Evolutionary conservation across 2,888 invertebrate genomes (phyloP).

Genomic region (Melikaiella ostensackeni): DNA sequence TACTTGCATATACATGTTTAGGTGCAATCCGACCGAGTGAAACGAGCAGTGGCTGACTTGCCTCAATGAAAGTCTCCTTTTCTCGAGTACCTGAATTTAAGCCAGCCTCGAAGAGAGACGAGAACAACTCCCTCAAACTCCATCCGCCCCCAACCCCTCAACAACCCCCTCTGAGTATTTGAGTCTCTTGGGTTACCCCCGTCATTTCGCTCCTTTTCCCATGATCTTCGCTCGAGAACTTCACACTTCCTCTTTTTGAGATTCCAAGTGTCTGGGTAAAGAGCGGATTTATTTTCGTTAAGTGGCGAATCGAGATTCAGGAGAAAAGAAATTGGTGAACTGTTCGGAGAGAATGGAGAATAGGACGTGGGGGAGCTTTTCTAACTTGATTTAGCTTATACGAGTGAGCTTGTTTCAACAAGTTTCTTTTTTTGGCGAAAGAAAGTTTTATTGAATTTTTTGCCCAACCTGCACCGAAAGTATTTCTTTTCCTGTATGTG

Average conservation of each 20-base stretch:
- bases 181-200: slow-evolving; percentile 26
- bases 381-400: neutral
- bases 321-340: slow-evolving; percentile 24
- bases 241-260: slow-evolving; percentile 38
- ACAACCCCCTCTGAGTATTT: slow-evolving; percentile 1
- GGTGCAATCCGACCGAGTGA: slow-evolving; percentile 52
- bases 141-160: neutral
- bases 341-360: neutral
- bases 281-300: slow-evolving; percentile 36
- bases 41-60: slow-evolving; percentile 53
- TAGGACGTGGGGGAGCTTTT: neutral
- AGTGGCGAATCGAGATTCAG: slow-evolving; percentile 34
- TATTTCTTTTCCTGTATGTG: too few relatives aligned
- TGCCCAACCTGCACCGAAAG: too few relatives aligned
- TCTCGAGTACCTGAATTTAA: slow-evolving; percentile 52
- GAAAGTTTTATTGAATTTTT: neutral
- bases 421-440: neutral
- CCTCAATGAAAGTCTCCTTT: slow-evolving; percentile 60
- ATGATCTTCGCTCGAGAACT: slow-evolving; percentile 34
- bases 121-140: neutral
- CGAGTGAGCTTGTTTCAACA: slow-evolving; percentile 1
- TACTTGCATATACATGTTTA: slow-evolving; percentile 51
- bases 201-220: slow-evolving; percentile 26
- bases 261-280: slow-evolving; percentile 37
- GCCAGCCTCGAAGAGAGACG: slow-evolving; percentile 25